These are phyloP conservation scores for Mesembrinibis cayennensis DNA, from an alignment of 2,113 vertebrate species.

Conservation along the genomic window DNA sequence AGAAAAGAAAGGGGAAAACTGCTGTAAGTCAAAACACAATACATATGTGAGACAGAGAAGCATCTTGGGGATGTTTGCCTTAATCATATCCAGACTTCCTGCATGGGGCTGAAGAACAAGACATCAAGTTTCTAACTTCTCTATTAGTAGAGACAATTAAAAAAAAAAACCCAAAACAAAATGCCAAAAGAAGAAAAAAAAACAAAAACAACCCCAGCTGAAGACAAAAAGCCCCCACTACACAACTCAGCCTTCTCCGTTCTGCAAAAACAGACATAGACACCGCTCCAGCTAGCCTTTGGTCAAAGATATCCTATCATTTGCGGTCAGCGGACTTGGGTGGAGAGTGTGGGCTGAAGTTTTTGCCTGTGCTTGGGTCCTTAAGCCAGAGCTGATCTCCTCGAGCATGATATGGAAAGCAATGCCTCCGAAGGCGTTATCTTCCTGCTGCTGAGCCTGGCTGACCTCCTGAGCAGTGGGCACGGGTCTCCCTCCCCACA, in stretches of 20 bases:
- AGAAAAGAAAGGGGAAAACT: not conserved
- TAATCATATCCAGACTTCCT: not conserved
- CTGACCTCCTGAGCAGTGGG: not conserved
- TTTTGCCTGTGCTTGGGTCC: not conserved
- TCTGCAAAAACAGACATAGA: not conserved
- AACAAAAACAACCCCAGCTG: not conserved
- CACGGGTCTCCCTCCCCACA: rapidly evolving
- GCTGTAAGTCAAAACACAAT: not conserved
- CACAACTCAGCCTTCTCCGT: not conserved
- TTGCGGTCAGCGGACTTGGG: not conserved
- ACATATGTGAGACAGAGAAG: not conserved
- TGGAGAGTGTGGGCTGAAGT: not conserved
- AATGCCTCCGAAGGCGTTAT: rapidly evolving
- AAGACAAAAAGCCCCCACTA: not conserved
- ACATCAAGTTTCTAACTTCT: not conserved
- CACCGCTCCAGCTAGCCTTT: not conserved
- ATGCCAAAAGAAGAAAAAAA: not conserved
- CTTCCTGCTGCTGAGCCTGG: not conserved
- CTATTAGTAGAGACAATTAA: not conserved
- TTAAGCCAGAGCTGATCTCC: not conserved
- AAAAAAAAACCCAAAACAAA: not conserved
- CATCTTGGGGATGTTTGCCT: not conserved
- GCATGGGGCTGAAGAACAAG: not conserved
- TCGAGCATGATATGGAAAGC: not conserved
- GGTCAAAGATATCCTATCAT: rapidly evolving